Conservation (phyloP, 2,797 vertebrate genomes). For the Clarias pachynema region DNA sequence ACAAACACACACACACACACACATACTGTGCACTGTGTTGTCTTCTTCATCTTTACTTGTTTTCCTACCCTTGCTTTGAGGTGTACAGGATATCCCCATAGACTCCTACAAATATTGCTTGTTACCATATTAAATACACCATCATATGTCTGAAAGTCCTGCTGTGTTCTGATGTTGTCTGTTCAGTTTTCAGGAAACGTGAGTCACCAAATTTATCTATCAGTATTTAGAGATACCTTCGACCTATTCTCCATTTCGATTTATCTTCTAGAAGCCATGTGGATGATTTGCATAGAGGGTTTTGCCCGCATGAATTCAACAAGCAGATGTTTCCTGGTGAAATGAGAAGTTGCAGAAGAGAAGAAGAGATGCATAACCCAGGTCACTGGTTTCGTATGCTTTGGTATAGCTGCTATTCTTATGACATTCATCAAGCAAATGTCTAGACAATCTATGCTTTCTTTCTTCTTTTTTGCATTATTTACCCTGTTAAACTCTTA, state of each 20-base stretch:
- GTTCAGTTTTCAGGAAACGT: background rate
- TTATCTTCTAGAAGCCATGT: constrained; percentile 8
- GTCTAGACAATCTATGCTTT: background rate
- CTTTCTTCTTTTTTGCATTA: background rate
- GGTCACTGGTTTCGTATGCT: constrained; percentile 5
- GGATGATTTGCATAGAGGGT: constrained; percentile 45
- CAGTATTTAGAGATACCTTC: background rate
- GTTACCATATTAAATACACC: background rate
- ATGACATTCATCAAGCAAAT: background rate
- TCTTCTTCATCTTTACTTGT: background rate
- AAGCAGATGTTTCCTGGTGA: constrained; percentile 63
- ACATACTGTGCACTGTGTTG: background rate
- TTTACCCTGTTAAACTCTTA: background rate
- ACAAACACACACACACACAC: background rate
- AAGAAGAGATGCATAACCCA: background rate
- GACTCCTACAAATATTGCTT: background rate
- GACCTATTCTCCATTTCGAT: background rate
- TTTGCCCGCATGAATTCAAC: constrained; percentile 10
- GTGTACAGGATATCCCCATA: background rate
- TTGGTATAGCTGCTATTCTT: background rate
- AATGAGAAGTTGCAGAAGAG: constrained; percentile 45
- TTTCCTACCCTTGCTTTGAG: background rate
- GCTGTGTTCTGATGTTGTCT: background rate
- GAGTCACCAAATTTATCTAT: background rate
- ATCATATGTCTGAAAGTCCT: background rate